Evolutionary conservation across 1,140 invertebrate genomes (phyloP).

Genomic region (Anastatus disparis): DNA sequence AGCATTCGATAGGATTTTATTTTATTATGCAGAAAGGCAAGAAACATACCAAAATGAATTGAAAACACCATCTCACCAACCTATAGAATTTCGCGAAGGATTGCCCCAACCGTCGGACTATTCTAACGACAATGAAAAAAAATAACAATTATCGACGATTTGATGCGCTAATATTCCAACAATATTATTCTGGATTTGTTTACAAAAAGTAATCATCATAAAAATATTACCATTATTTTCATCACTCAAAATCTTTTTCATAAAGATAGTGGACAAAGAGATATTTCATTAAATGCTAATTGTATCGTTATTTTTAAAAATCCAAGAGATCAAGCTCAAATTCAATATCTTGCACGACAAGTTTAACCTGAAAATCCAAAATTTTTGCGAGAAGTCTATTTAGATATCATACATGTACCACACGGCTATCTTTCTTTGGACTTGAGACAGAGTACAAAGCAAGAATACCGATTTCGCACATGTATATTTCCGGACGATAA

Average conservation of each 20-base stretch:
- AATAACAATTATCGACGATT: conserved; percentile 53
- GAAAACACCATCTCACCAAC: not conserved
- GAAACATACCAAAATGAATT: conserved; percentile 1
- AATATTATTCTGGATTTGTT: conserved; percentile 57
- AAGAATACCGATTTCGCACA: not conserved
- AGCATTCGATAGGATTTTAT: conserved; percentile 8
- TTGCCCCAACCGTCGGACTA: conserved; percentile 31
- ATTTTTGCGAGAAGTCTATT: conserved; percentile 59
- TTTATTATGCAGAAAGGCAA: conserved; percentile 29
- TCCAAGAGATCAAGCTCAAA: conserved; percentile 59
- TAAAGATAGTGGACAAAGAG: conserved; percentile 54
- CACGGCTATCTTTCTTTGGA: conserved; percentile 57
- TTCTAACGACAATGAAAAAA: conserved; percentile 32
- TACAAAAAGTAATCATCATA: conserved; percentile 58
- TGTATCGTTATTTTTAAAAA: conserved; percentile 62
- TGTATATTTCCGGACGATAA: conserved; percentile 3
- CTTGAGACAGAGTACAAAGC: not conserved
- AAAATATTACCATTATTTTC: conserved; percentile 61
- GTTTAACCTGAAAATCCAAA: conserved; percentile 57
- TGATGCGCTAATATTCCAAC: conserved; percentile 57
- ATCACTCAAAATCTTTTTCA: conserved; percentile 62
- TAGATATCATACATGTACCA: conserved; percentile 52
- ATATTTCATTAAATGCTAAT: conserved; percentile 57
- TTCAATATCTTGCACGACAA: conserved; percentile 54
- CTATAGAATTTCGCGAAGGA: conserved; percentile 31